These are phyloP conservation scores for Epizoanthus ramosus DNA, from an alignment of 92 coral and sea anemone species.

Conservation along the genomic window DNA sequence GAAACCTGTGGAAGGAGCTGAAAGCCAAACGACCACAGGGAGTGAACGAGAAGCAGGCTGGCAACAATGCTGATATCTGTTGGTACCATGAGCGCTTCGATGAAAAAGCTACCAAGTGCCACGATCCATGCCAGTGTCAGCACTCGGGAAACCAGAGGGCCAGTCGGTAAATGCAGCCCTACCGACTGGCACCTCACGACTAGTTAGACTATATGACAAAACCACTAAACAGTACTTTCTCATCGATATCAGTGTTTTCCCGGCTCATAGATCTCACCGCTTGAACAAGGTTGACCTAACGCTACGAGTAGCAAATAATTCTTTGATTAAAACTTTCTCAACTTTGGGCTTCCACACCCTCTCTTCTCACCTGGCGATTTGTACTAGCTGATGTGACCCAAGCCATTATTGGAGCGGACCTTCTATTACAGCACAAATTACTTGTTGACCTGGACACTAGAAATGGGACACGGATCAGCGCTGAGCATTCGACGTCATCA, in stretches of 20 bases:
- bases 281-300: slow-evolving; percentile 28
- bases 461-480: slow-evolving; percentile 13
- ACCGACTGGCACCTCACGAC: too few relatives aligned
- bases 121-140: too few relatives aligned
- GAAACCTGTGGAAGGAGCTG: slow-evolving; percentile 23
- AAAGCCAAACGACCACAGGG: slow-evolving; percentile 13
- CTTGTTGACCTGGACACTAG: slow-evolving; percentile 21
- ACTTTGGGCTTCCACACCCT: slow-evolving; percentile 58
- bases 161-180: too few relatives aligned
- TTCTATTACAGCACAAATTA: slow-evolving; percentile 12
- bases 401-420: background rate
- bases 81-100: too few relatives aligned
- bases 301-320: slow-evolving; percentile 54
- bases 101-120: too few relatives aligned
- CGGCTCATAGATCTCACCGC: slow-evolving; percentile 37
- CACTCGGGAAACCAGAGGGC: too few relatives aligned
- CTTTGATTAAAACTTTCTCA: slow-evolving; percentile 43
- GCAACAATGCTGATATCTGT: too few relatives aligned
- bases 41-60: background rate
- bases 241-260: slow-evolving; percentile 55
- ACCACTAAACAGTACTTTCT: slow-evolving; percentile 35
- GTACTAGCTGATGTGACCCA: slow-evolving; percentile 36
- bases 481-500: background rate
- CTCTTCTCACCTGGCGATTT: slow-evolving; percentile 58
- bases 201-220: background rate